Percentiles rank a stretch among this genome's conserved stretches.
phyloP scores from a whole-genome alignment of 2,797 vertebrate genomes.

The Hippocampus kuda region DNA sequence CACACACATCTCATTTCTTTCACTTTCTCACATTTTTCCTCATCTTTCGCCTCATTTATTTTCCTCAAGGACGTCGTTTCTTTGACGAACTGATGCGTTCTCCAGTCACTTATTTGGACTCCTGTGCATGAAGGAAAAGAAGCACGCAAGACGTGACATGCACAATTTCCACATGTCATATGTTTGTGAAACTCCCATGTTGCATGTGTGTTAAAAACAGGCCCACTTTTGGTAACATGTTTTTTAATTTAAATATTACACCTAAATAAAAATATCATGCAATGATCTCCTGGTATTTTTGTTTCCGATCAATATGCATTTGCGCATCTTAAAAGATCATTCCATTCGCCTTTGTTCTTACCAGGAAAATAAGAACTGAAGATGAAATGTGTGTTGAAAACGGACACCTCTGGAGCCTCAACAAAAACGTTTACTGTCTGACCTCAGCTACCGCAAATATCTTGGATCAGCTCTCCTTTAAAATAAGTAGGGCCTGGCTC shows the following conservation, averaged over 20 bases:
- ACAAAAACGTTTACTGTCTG: neutral
- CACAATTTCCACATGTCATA: no score
- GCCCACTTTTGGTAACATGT: no score
- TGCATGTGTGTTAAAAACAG: neutral
- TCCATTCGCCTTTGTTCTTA: neutral
- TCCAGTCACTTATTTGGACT: neutral
- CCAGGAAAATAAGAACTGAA: neutral
- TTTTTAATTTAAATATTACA: neutral
- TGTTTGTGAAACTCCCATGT: neutral
- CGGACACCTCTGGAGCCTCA: neutral
- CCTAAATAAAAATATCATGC: neutral
- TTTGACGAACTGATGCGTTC: neutral
- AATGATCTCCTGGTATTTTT: no score
- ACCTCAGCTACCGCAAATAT: neutral
- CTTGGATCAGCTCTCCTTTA: neutral
- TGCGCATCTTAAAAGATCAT: neutral
- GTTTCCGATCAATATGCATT: no score
- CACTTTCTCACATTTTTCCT: constrained; percentile 14
- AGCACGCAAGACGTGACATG: neutral
- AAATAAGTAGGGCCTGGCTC: neutral
- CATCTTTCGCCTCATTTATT: constrained; percentile 18
- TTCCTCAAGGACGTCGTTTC: neutral
- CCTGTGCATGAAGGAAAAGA: neutral
- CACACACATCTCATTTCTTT: constrained; percentile 12
- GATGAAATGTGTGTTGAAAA: neutral